Percentiles rank a stretch among this genome's conserved stretches.
Conservation (phyloP, 2,797 vertebrate species). For the Salarias fasciatus region DNA sequence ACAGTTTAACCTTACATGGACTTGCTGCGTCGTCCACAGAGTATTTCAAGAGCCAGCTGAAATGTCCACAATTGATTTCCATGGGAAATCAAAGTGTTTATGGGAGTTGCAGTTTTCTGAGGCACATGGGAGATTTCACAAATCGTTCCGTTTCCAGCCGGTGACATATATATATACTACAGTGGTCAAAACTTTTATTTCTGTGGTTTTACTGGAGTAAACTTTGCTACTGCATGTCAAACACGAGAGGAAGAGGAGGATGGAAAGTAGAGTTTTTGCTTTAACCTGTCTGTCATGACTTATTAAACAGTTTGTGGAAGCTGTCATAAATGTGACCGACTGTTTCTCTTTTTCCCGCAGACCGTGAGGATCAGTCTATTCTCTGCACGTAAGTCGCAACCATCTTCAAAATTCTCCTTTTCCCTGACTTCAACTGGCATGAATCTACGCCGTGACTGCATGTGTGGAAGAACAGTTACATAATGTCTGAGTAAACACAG, state of each 20-base stretch:
- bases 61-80: conserved; percentile 51
- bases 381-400: conserved; percentile 93
- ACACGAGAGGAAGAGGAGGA: too few species aligned
- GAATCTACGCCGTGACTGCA: conserved; percentile 10
- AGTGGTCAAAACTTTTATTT: conserved; percentile 9
- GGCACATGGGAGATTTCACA: conserved; percentile 22
- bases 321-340: too few species aligned
- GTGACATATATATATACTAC: conserved; percentile 19
- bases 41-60: conserved; percentile 46
- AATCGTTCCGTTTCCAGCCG: conserved; percentile 17
- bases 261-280: too few species aligned
- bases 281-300: too few species aligned
- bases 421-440: neutral
- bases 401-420: neutral
- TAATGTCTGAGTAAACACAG: conserved; percentile 57
- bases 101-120: conserved; percentile 34
- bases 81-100: conserved; percentile 48
- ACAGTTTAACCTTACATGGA: conserved; percentile 74
- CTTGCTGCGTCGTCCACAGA: conserved; percentile 32
- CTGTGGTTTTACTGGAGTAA: conserved; percentile 27
- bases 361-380: conserved; percentile 96
- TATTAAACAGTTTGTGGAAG: too few species aligned
- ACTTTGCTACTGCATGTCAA: neutral
- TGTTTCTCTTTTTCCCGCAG: conserved; percentile 76
- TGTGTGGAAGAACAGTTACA: conserved; percentile 48